Conservation (phyloP, 2,888 invertebrate genomes). For the Arge pagana region DNA sequence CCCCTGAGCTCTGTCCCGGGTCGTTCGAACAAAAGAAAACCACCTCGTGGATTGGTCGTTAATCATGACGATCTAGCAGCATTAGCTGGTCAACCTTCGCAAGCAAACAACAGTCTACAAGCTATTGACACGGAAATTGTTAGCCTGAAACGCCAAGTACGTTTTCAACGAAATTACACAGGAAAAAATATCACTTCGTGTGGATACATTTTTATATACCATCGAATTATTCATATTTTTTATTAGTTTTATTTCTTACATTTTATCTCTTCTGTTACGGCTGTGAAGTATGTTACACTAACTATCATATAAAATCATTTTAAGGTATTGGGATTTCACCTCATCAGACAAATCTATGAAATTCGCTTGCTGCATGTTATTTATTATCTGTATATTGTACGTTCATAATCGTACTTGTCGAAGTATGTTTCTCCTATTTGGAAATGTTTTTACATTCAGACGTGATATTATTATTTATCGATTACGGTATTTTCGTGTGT, state of each 20-base stretch:
- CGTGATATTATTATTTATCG: constrained; percentile 21
- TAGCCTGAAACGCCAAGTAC: constrained; percentile 94
- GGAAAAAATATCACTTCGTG: constrained; percentile 39
- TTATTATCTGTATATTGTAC: too few species aligned
- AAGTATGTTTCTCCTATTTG: neutral
- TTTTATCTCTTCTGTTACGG: constrained; percentile 10
- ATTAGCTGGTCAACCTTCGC: constrained; percentile 79
- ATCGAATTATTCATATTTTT: constrained; percentile 26
- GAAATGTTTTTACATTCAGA: constrained; percentile 23
- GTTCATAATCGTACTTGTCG: neutral
- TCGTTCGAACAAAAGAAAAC: constrained; percentile 71
- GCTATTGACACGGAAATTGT: constrained; percentile 93
- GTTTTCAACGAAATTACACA: constrained; percentile 54
- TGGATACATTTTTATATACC: constrained; percentile 53
- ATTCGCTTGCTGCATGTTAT: constrained; percentile 10
- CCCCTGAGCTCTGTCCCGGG: constrained; percentile 61
- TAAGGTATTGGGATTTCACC: neutral
- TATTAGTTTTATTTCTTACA: constrained; percentile 10
- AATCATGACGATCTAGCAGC: constrained; percentile 95
- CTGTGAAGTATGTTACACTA: neutral
- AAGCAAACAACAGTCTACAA: constrained; percentile 75
- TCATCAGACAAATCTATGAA: neutral
- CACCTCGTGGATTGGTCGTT: constrained; percentile 96
- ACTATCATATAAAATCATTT: neutral
- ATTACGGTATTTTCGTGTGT: constrained; percentile 16